Evolutionary conservation across 2,797 vertebrate species (phyloP).

Genomic region (Okamejei kenojei): DNA sequence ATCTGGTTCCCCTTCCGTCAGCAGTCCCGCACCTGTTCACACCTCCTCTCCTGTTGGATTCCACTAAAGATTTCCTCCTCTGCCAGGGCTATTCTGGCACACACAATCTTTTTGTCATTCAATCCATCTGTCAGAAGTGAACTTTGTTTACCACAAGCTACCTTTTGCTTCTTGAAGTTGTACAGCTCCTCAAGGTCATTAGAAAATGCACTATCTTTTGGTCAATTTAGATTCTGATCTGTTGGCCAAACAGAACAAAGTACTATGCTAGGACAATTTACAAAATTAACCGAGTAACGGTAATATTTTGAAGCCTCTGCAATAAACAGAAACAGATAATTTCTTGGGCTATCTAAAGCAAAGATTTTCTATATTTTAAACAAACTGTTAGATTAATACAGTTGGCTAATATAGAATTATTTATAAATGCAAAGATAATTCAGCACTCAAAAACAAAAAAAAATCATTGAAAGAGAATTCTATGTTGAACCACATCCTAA

Average conservation of each 20-base stretch:
- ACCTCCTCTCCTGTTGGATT: slow-evolving; percentile 99
- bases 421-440: neutral
- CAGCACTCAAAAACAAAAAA: neutral
- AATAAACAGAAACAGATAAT: neutral
- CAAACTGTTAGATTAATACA: neutral
- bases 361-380: neutral
- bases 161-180: slow-evolving; percentile 97
- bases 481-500: neutral
- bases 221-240: slow-evolving; percentile 66
- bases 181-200: slow-evolving; percentile 88
- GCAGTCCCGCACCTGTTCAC: slow-evolving; percentile 99
- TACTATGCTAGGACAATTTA: neutral
- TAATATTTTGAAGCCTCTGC: slow-evolving; percentile 16
- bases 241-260: slow-evolving; percentile 56
- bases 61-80: slow-evolving; percentile 87
- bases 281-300: slow-evolving; percentile 15
- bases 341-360: neutral
- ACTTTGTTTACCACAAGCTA: slow-evolving; percentile 99
- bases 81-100: slow-evolving; percentile 99
- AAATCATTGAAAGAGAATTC: neutral
- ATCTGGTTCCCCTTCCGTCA: slow-evolving; percentile 99
- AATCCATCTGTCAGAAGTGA: slow-evolving; percentile 99
- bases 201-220: slow-evolving; percentile 73
- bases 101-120: slow-evolving; percentile 99
- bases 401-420: neutral